Percentiles rank a stretch among this genome's conserved stretches.
Evolutionary conservation across 2,113 vertebrate genomes (phyloP).

Genomic region (Parotia lawesii): DNA sequence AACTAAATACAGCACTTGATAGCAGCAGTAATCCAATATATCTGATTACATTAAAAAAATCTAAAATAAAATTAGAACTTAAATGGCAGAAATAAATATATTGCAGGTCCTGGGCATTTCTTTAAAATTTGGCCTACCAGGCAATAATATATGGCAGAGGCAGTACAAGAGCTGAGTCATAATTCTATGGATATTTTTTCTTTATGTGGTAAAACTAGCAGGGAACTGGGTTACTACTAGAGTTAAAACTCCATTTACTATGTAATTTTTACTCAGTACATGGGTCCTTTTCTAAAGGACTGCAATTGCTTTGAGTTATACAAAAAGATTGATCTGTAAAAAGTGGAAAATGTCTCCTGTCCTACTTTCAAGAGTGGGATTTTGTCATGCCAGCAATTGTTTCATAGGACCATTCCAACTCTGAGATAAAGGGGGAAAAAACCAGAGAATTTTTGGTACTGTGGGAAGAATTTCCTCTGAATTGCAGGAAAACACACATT

Average conservation of each 20-base stretch:
- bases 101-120: not conserved
- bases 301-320: conserved; percentile 30
- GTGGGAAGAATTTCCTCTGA: not conserved
- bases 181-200: not conserved
- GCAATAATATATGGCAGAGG: not conserved
- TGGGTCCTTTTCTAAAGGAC: not conserved
- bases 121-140: not conserved
- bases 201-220: not conserved
- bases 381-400: conserved; percentile 21
- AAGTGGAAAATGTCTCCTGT: conserved; percentile 35
- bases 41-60: not conserved
- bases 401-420: not conserved
- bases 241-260: conserved; percentile 37
- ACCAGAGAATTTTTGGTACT: not conserved
- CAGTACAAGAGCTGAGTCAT: not conserved
- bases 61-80: not conserved
- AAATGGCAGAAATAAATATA: not conserved
- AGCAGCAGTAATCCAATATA: not conserved
- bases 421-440: not conserved
- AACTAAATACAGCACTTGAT: not conserved
- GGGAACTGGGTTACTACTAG: not conserved
- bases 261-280: conserved; percentile 43
- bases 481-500: not conserved
- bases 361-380: conserved; percentile 34
- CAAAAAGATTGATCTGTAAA: conserved; percentile 41